Conservation (phyloP, 2,113 vertebrate genomes). For the Vulpes ferrilata region DNA sequence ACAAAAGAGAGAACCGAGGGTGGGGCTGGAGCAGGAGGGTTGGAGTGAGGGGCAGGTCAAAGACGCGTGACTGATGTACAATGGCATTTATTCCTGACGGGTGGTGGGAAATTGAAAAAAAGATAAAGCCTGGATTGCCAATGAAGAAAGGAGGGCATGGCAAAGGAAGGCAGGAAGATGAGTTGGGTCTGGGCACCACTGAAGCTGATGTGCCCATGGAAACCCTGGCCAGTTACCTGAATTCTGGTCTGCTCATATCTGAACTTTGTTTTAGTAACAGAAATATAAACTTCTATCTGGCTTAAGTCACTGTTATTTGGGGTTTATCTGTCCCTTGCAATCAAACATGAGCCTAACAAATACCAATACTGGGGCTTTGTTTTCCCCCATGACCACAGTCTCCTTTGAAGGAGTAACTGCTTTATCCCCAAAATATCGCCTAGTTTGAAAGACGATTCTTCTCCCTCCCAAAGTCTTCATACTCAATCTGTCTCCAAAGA, state of each 20-base stretch:
- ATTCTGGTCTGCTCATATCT: background rate
- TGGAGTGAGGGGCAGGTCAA: background rate
- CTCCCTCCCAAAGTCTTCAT: background rate
- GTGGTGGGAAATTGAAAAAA: background rate
- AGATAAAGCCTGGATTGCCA: background rate
- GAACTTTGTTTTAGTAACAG: background rate
- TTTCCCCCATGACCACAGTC: background rate
- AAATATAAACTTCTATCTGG: background rate
- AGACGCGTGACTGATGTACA: background rate
- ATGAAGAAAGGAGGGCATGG: background rate
- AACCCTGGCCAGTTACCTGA: background rate
- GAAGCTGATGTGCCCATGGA: background rate
- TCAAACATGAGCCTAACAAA: background rate
- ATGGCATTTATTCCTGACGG: too few species aligned
- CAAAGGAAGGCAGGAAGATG: background rate
- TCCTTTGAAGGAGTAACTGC: constrained; percentile 7
- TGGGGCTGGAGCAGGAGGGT: too few species aligned
- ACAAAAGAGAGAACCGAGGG: background rate
- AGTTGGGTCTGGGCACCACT: background rate
- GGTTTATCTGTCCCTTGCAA: background rate
- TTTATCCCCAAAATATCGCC: background rate
- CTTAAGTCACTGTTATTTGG: background rate
- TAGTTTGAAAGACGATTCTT: background rate
- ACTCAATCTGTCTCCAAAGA: background rate
- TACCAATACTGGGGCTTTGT: background rate